Evolutionary conservation across 2,797 vertebrate genomes (phyloP).

Genomic region (Sphenopsis melanotis): DNA sequence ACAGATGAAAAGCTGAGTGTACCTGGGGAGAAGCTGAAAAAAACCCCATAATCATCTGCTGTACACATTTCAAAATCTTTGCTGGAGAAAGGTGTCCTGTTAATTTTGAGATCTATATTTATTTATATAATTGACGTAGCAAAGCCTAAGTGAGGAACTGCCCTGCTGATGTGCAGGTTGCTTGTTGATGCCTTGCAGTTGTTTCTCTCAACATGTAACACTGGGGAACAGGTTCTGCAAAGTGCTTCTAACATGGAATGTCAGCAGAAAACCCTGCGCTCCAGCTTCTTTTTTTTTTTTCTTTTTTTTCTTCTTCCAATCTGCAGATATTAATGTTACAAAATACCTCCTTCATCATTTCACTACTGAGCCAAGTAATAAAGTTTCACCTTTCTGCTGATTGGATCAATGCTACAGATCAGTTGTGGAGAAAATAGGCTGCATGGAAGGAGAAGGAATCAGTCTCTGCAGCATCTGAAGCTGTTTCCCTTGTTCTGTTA

Average conservation of each 20-base stretch:
- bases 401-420: background rate
- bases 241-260: background rate
- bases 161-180: background rate
- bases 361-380: background rate
- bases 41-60: background rate
- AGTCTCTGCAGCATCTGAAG: background rate
- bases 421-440: background rate
- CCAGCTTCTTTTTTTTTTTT: accelerated
- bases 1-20: background rate
- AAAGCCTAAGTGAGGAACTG: background rate
- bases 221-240: background rate
- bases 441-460: background rate
- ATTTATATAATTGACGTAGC: background rate
- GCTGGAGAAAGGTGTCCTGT: background rate
- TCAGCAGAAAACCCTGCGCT: background rate
- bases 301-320: background rate
- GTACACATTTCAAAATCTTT: background rate
- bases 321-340: background rate
- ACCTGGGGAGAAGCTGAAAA: background rate
- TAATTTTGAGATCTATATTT: background rate
- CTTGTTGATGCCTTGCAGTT: background rate
- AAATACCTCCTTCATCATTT: background rate
- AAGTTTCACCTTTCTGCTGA: background rate
- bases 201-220: background rate
- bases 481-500: background rate